Percentiles rank a stretch among this genome's conserved stretches.
Conservation (phyloP, 2,888 invertebrate genomes). For the Pomacea canaliculata region DNA sequence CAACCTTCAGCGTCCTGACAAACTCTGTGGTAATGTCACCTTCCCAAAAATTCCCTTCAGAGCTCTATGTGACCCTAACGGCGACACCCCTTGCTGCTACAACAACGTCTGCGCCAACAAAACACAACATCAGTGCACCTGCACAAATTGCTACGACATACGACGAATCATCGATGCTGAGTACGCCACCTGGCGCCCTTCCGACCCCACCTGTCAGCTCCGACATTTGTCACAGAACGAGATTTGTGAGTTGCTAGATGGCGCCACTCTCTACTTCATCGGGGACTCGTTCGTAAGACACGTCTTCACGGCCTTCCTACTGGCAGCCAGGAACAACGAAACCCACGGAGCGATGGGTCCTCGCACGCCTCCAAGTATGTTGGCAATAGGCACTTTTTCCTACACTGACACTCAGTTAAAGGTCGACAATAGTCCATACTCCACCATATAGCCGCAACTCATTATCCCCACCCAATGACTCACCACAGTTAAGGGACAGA, state of each 20-base stretch:
- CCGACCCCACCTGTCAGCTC: constrained; percentile 14
- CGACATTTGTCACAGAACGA: background rate
- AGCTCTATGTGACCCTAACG: constrained; percentile 34
- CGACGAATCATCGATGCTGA: constrained; percentile 31
- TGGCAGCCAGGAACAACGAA: constrained; percentile 17
- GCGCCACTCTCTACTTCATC: constrained; percentile 28
- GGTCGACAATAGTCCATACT: too few species aligned
- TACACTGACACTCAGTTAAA: too few species aligned
- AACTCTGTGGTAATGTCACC: constrained; percentile 27
- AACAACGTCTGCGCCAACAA: constrained; percentile 28
- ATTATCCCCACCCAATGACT: too few species aligned
- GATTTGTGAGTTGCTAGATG: constrained; percentile 20
- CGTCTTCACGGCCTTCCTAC: constrained; percentile 30
- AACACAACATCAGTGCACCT: constrained; percentile 28
- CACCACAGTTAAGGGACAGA: too few species aligned
- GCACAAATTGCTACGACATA: constrained; percentile 33
- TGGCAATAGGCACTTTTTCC: too few species aligned
- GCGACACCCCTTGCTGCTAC: constrained; percentile 34
- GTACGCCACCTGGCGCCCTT: constrained; percentile 29
- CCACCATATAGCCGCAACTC: too few species aligned
- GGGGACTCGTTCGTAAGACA: constrained; percentile 36
- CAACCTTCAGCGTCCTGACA: constrained; percentile 15
- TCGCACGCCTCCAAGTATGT: too few species aligned
- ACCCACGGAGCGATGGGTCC: constrained; percentile 22
- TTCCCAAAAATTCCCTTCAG: constrained; percentile 13